Conservation (phyloP, 2,888 invertebrate species). For the Hirtodrosophila alboralis region DNA sequence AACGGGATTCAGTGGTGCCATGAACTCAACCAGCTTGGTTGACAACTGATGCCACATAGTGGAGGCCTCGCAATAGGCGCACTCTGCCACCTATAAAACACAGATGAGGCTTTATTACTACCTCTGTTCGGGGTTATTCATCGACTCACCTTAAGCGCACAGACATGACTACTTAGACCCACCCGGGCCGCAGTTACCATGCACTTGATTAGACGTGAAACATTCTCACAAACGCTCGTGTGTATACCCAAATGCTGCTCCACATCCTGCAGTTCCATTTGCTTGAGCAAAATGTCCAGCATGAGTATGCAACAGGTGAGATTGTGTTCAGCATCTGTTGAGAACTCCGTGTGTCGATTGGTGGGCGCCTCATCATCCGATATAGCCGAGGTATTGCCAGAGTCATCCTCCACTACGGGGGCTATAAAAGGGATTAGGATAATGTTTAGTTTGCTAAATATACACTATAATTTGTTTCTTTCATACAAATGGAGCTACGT, state of each 20-base stretch:
- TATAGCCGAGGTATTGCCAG: slow-evolving; percentile 88
- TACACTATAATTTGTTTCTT: fast-evolving
- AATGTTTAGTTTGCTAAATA: background rate
- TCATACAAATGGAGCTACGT: slow-evolving; percentile 86
- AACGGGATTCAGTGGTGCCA: slow-evolving; percentile 90
- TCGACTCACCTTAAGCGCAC: slow-evolving; percentile 84
- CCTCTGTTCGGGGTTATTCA: background rate
- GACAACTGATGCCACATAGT: slow-evolving; percentile 97
- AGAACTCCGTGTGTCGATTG: slow-evolving; percentile 88
- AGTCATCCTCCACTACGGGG: slow-evolving; percentile 89
- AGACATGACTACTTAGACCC: slow-evolving; percentile 87
- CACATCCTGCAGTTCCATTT: slow-evolving; percentile 95
- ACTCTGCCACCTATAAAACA: slow-evolving; percentile 86
- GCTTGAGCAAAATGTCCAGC: slow-evolving; percentile 97
- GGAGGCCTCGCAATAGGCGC: slow-evolving; percentile 95
- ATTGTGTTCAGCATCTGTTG: slow-evolving; percentile 90
- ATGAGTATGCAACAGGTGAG: slow-evolving; percentile 98
- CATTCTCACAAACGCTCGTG: slow-evolving; percentile 89
- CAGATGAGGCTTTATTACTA: too few relatives aligned
- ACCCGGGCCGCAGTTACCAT: slow-evolving; percentile 91
- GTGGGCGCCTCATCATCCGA: slow-evolving; percentile 88
- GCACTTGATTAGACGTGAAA: slow-evolving; percentile 89
- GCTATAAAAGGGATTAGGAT: slow-evolving; percentile 82
- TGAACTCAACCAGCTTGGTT: slow-evolving; percentile 90
- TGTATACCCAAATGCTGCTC: slow-evolving; percentile 92